Evolutionary conservation across 2,113 vertebrate species (phyloP).

Genomic region (Chamaea fasciata): DNA sequence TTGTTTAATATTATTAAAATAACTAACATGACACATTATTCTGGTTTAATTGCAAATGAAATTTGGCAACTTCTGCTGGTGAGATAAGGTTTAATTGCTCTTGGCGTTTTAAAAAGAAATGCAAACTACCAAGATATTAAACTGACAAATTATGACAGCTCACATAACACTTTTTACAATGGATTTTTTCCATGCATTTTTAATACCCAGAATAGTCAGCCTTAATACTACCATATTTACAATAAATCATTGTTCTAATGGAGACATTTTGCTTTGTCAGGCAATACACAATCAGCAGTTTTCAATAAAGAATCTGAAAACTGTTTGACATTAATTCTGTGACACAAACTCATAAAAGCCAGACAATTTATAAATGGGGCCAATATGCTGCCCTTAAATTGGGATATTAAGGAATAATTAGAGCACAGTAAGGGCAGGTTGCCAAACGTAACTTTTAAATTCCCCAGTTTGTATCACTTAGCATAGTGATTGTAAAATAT

Average conservation of each 20-base stretch:
- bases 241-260: constrained; percentile 15
- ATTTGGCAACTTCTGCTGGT: background rate
- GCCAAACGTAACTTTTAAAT: constrained; percentile 15
- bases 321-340: constrained; percentile 10
- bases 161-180: constrained; percentile 11
- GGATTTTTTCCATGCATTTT: constrained; percentile 25
- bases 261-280: constrained; percentile 37
- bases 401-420: constrained; percentile 54
- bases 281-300: constrained; percentile 43
- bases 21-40: background rate
- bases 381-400: constrained; percentile 36
- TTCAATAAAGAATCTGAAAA: constrained; percentile 27
- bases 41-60: constrained; percentile 35
- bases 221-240: constrained; percentile 31
- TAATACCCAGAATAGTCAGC: background rate
- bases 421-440: constrained; percentile 11
- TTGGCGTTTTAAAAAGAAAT: constrained; percentile 42
- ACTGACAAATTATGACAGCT: constrained; percentile 27
- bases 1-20: constrained; percentile 35
- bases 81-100: constrained; percentile 31
- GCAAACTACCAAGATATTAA: constrained; percentile 29
- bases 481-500: background rate
- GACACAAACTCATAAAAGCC: constrained; percentile 29
- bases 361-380: constrained; percentile 37
- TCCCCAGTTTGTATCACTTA: background rate